Percentiles rank a stretch among this genome's conserved stretches.
phyloP scores from a whole-genome alignment of 1,140 invertebrate genomes.

The Drosophila neocordata region DNA sequence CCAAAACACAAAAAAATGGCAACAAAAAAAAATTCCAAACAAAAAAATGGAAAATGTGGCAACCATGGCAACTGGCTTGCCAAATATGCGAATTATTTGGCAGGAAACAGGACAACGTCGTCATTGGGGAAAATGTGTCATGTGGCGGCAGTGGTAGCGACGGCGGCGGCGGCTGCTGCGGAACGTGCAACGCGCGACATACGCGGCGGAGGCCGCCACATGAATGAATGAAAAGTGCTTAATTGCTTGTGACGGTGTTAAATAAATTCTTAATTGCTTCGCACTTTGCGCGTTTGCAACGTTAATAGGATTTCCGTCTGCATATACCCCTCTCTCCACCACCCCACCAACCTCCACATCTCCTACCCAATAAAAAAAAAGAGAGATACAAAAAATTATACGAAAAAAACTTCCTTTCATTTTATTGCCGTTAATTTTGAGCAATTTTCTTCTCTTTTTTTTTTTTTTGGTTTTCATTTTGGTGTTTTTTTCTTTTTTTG shows the following conservation, averaged over 20 bases:
- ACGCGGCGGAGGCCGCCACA: constrained; percentile 22
- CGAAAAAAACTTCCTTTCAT: constrained; percentile 63
- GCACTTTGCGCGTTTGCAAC: constrained; percentile 82
- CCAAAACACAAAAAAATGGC: constrained; percentile 47
- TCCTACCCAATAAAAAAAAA: not conserved
- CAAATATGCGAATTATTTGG: constrained; percentile 79
- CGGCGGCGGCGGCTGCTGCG: not conserved
- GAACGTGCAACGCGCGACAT: not conserved
- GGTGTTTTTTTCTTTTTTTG: constrained; percentile 20
- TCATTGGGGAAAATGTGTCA: constrained; percentile 63
- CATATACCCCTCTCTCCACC: constrained; percentile 31
- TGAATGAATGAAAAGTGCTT: constrained; percentile 82
- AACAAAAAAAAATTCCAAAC: constrained; percentile 30
- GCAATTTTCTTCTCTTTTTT: constrained; percentile 38
- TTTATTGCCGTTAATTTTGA: constrained; percentile 77
- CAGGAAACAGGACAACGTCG: constrained; percentile 42
- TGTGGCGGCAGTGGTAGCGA: constrained; percentile 22
- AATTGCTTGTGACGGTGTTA: constrained; percentile 83
- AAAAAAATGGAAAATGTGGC: constrained; percentile 42
- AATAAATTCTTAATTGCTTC: constrained; percentile 83
- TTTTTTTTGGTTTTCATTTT: constrained; percentile 4
- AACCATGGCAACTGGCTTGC: constrained; percentile 64
- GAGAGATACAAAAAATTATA: not conserved
- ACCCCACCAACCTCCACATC: not conserved
- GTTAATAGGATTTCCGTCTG: constrained; percentile 78